phyloP scores from a whole-genome alignment of 2,888 invertebrate genomes.

The Tinea semifulvella region DNA sequence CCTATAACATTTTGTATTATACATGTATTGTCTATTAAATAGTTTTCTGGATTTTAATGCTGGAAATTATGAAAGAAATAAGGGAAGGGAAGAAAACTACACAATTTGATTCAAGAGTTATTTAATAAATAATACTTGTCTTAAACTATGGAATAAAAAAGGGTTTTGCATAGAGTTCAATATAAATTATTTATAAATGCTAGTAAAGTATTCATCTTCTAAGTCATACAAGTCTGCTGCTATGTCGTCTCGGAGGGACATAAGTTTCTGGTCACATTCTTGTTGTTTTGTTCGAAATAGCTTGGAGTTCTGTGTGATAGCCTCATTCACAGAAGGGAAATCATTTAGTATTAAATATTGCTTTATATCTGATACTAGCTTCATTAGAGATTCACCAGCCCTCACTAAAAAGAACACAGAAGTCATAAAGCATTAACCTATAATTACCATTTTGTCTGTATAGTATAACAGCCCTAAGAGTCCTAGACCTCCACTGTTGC shows the following conservation, averaged over 20 bases:
- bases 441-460: too few relatives aligned
- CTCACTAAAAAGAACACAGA: conserved; percentile 68
- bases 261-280: conserved; percentile 92
- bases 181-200: conserved; percentile 76
- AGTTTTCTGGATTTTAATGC: not conserved
- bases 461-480: too few relatives aligned
- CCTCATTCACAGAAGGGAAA: conserved; percentile 97
- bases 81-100: not conserved
- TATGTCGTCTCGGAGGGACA: conserved; percentile 93
- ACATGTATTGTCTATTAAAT: not conserved
- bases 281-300: conserved; percentile 89
- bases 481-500: too few relatives aligned
- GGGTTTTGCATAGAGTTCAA: too few relatives aligned
- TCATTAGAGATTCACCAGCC: conserved; percentile 96
- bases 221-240: conserved; percentile 92
- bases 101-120: not conserved
- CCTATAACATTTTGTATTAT: not conserved
- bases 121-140: too few relatives aligned
- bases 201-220: conserved; percentile 93
- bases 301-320: conserved; percentile 93
- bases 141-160: too few relatives aligned
- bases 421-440: not conserved
- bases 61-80: not conserved
- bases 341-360: conserved; percentile 98
- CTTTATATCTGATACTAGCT: conserved; percentile 96